Percentiles rank a stretch among this genome's conserved stretches.
Conservation (phyloP, 2,113 vertebrate species). For the Damaliscus lunatus region DNA sequence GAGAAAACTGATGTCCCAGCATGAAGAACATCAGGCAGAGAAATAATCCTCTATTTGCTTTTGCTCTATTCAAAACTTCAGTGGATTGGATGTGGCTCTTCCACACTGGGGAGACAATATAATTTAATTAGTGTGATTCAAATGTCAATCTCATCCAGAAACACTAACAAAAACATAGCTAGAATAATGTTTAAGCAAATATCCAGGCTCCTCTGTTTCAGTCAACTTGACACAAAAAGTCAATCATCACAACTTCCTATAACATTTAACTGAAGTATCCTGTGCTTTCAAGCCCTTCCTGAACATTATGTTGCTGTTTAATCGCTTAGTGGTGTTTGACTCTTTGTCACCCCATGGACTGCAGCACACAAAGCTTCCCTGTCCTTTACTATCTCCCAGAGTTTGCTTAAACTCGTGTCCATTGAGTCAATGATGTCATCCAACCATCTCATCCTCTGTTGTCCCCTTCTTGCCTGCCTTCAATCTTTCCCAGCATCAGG, state of each 20-base stretch:
- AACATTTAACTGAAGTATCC: background rate
- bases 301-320: background rate
- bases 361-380: background rate
- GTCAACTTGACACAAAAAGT: background rate
- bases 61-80: background rate
- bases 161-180: background rate
- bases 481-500: background rate
- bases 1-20: background rate
- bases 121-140: background rate
- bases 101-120: background rate
- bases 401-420: background rate
- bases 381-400: background rate
- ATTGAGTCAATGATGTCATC: background rate
- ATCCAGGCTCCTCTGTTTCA: background rate
- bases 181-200: background rate
- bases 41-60: background rate
- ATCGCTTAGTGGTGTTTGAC: accelerated
- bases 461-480: background rate
- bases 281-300: background rate
- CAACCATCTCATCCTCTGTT: background rate
- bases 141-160: background rate
- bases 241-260: background rate
- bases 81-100: too few relatives aligned
- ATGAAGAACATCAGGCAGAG: background rate
- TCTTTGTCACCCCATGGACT: background rate